Base-by-base conservation (phyloP, 1,140 invertebrate species). In the Zaprionus ghesquierei region DNA sequence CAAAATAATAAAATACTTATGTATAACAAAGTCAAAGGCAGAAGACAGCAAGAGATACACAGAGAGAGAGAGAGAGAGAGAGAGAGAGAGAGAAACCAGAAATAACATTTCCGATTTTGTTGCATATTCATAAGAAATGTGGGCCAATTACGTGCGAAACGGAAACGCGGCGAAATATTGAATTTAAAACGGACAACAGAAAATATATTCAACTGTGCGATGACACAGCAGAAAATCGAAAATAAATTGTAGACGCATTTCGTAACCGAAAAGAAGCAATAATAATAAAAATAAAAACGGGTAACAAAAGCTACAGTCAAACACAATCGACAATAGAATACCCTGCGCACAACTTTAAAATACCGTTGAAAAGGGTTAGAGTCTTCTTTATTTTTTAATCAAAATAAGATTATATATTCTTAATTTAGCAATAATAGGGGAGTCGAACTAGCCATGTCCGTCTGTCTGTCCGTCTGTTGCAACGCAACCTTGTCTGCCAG, bases 131-230 rank as follows among this genome's bases (percentile, higher is more conserved):
- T 79, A 77, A 75, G 66, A 82, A 86, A 90, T 90, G 68, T 90
- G 69, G 81, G 81, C 86, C 81, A 90, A 79, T 90, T 90, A 90
- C 72, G 81, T n/a, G n/a, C 86, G 86, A 81, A 87, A 82, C 69
- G 87, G 64, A 72, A 72, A 84, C 62, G 55, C 64, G 54, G 27
- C 44, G 5, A 50, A 54, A 38, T 35, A 23, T 29, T 12, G 10
- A 62, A 70, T 62, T 56, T 38, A 69, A 84, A 69, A 66, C 20
- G 29, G 6, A 41, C 35, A 38, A 15, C 35, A 70, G 72, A 78
- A 31, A 25, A 23, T 22, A 69, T 77, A 71, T 62, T 49, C 35
- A 41, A 41, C 60, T 66, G 58, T 15, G 66, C 46, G 33, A 77
- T 86, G 84, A 86, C 75, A 66, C 73, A 59, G 82, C 81, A 77